A percentile compares a stretch with the other conserved stretches of the same genome.
phyloP scores from a whole-genome alignment of 2,797 vertebrate species.

The Micrastur ruficollis region DNA sequence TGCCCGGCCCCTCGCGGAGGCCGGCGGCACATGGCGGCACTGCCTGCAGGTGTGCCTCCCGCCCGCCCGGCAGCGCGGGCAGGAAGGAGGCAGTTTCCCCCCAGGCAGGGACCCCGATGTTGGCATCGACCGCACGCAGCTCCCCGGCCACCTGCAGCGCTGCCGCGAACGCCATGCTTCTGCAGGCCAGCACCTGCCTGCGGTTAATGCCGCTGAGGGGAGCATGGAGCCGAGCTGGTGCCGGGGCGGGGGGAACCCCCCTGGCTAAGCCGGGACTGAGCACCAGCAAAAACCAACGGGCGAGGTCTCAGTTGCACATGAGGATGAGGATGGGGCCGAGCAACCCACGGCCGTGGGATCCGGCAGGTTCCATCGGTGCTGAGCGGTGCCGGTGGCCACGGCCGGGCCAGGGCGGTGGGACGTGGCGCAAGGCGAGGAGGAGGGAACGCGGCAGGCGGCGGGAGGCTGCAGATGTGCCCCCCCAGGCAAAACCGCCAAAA shows the following conservation, averaged over 20 bases:
- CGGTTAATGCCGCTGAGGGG: not conserved
- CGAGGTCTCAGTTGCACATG: rapidly evolving
- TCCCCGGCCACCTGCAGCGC: not conserved
- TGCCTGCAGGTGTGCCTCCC: not conserved
- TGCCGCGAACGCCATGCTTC: rapidly evolving
- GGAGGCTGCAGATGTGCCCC: not conserved
- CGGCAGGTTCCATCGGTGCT: rapidly evolving
- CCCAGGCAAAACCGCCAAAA: not conserved
- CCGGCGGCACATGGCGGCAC: not conserved
- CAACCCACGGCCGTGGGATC: rapidly evolving
- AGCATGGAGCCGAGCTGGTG: not conserved
- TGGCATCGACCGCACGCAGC: not conserved
- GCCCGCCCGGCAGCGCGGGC: not conserved
- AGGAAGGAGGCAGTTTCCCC: not conserved
- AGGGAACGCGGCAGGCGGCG: rapidly evolving
- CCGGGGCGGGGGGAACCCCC: too few species aligned
- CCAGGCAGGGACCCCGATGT: rapidly evolving
- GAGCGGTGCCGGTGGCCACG: rapidly evolving
- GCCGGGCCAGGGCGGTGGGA: not conserved
- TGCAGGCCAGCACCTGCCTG: rapidly evolving
- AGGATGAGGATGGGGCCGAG: not conserved
- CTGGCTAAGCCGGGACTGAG: not conserved
- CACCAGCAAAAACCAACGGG: rapidly evolving
- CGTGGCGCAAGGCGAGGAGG: not conserved
- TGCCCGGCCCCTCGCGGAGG: not conserved